Conservation (phyloP, 2,888 invertebrate species). For the Petrolisthes cinctipes region DNA sequence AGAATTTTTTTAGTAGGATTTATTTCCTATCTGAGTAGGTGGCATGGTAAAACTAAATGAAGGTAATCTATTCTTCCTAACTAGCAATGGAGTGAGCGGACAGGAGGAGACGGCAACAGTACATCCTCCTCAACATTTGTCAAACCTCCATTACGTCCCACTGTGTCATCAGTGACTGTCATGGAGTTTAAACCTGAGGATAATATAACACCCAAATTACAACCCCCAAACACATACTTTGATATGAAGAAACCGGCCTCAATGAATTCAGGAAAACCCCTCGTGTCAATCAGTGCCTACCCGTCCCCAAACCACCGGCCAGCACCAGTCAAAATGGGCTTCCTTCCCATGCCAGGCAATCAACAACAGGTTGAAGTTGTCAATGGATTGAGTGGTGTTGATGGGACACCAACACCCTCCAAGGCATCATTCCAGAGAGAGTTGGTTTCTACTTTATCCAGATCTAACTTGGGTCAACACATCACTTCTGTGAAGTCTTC, state of each 20-base stretch:
- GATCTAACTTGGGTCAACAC: slow-evolving; percentile 49
- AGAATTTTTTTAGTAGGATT: no score
- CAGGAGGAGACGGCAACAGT: slow-evolving; percentile 29
- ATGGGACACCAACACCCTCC: not conserved
- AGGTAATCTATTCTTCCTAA: no score
- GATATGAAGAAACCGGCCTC: slow-evolving; percentile 19
- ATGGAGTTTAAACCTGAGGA: slow-evolving; percentile 43
- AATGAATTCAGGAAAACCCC: slow-evolving; percentile 43
- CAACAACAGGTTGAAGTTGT: not conserved
- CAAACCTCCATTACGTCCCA: slow-evolving; percentile 42
- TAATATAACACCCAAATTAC: slow-evolving; percentile 9
- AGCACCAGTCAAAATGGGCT: slow-evolving; percentile 51
- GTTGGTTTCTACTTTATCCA: slow-evolving; percentile 36
- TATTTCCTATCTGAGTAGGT: no score
- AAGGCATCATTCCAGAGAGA: slow-evolving; percentile 42
- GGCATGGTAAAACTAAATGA: no score
- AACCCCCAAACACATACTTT: slow-evolving; percentile 28
- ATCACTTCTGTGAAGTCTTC: not conserved
- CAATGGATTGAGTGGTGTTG: slow-evolving; percentile 18
- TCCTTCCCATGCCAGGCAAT: slow-evolving; percentile 21
- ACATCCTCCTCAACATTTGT: slow-evolving; percentile 21
- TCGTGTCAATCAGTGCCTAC: slow-evolving; percentile 52
- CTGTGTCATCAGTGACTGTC: not conserved
- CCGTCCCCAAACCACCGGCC: slow-evolving; percentile 50
- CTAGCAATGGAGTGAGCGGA: slow-evolving; percentile 53